Conservation (phyloP, 1,140 invertebrate genomes). For the Brachionus rubens region DNA sequence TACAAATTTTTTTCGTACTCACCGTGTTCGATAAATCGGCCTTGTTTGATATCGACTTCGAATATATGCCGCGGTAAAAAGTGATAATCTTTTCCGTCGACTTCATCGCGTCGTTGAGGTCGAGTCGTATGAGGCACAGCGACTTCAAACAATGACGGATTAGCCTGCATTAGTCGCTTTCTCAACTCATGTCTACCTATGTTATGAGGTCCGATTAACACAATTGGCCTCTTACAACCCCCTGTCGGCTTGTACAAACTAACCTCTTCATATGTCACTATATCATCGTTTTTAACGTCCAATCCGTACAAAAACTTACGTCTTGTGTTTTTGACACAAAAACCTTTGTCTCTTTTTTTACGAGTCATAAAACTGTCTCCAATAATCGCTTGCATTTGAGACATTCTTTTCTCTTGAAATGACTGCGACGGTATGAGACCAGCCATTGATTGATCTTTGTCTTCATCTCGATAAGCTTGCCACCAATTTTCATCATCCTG, state of each 20-base stretch:
- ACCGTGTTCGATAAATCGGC: constrained; percentile 93
- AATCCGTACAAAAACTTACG: constrained; percentile 6
- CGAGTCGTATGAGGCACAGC: constrained; percentile 76
- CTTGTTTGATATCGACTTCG: constrained; percentile 83
- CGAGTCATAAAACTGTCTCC: constrained; percentile 36
- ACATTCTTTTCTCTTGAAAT: constrained; percentile 81
- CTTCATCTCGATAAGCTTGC: constrained; percentile 64
- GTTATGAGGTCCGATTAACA: constrained; percentile 94
- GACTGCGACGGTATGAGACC: constrained; percentile 89
- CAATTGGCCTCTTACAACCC: constrained; percentile 71
- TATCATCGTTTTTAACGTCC: background rate
- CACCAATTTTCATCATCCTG: constrained; percentile 67
- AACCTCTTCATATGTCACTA: constrained; percentile 42
- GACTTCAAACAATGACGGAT: constrained; percentile 86
- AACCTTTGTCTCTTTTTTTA: constrained; percentile 39
- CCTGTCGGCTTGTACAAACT: background rate
- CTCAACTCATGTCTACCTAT: constrained; percentile 90
- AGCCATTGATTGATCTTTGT: constrained; percentile 65
- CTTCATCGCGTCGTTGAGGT: constrained; percentile 80
- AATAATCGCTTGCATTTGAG: constrained; percentile 42
- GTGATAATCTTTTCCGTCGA: constrained; percentile 92
- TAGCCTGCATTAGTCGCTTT: constrained; percentile 84
- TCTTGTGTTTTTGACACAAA: constrained; percentile 17
- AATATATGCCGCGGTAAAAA: constrained; percentile 90
- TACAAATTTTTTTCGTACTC: constrained; percentile 96